Base-by-base conservation (phyloP, 2,888 invertebrate genomes). In the Tridacna gigas region DNA sequence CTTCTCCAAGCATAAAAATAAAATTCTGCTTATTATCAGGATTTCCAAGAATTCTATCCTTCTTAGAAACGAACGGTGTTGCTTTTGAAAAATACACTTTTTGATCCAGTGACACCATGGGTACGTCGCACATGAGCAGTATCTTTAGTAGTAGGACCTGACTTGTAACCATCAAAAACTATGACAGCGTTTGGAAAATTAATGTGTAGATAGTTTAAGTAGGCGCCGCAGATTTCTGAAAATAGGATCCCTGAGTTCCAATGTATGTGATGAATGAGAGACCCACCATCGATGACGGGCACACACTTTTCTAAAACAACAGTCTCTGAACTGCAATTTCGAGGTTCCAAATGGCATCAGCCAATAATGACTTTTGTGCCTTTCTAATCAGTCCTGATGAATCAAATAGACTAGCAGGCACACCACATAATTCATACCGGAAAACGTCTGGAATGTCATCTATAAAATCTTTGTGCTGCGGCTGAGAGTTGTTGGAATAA, bases 101-200 rank as follows among this genome's bases (percentile, higher is more conserved):
- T 9, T 22, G 67, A 11, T 37, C 67, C 51, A 51, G 51, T 13
- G 15, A 26, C 13, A 67, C 67, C 28, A 1, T 65, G 13, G 15
- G 15, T 18, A 5, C 76, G 45, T 47, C 65, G 28, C 5, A 13
- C 5, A 25, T 76, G 76, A 7, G 65, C 47, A 25, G 12, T 12
- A 22, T 65, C 76, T 11, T 76, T 76, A 12, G 48, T 76, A 4
- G 65, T n/a, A 37, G 65, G 76, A 47, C 47, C 76, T 11, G 37
- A 1, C 4, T 22, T 22, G 66, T 76, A 76, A 47, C 76, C 76
- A 47, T 76, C 76, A 48, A 76, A 76, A 11, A 76, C 66, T 4
- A 76, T 25, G n/a, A n/a, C n/a, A n/a, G n/a, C n/a, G n/a, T n/a
- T n/a, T n/a, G n/a, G n/a, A n/a, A n/a, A n/a, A 7, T 28, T 61